Percentiles rank a stretch among this genome's conserved stretches.
These are phyloP conservation scores for Pseudomugil gertrudae DNA, from an alignment of 2,797 vertebrate species.

Conservation along the genomic window DNA sequence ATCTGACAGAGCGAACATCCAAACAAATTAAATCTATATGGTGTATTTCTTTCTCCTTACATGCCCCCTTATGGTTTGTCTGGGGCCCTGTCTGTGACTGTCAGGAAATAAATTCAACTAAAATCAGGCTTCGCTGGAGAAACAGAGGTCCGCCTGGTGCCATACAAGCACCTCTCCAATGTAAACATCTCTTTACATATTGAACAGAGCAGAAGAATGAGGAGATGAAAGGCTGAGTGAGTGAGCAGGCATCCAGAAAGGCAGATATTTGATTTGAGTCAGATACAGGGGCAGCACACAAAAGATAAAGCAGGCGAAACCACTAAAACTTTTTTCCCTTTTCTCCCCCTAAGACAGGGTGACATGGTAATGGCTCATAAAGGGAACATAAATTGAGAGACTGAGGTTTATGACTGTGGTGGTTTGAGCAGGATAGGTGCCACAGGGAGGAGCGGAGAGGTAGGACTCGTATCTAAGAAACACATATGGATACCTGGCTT, in stretches of 20 bases:
- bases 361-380: constrained; percentile 67
- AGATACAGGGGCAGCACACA: constrained; percentile 45
- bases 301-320: constrained; percentile 49
- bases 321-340: constrained; percentile 36
- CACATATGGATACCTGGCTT: constrained; percentile 38
- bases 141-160: constrained; percentile 18
- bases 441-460: constrained; percentile 8
- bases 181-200: constrained; percentile 27
- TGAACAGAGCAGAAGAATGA: constrained; percentile 6
- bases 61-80: constrained; percentile 16
- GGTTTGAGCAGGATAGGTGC: constrained; percentile 24
- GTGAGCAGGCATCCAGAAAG: constrained; percentile 39
- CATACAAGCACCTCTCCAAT: constrained; percentile 12
- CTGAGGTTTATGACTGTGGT: constrained; percentile 52
- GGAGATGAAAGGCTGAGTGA: constrained; percentile 32
- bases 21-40: constrained; percentile 21
- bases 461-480: constrained; percentile 40
- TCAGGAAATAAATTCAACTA: constrained; percentile 36
- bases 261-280: constrained; percentile 66
- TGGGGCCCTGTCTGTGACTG: constrained; percentile 37
- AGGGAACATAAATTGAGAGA: constrained; percentile 63
- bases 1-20: constrained; percentile 34
- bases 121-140: constrained; percentile 31
- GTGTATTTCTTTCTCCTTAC: constrained; percentile 20
- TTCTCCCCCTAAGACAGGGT: not conserved